phyloP scores from a whole-genome alignment of 30 jellyfish, hydroid and myxozoan species.

The Chrysaora quinquecirrha region DNA sequence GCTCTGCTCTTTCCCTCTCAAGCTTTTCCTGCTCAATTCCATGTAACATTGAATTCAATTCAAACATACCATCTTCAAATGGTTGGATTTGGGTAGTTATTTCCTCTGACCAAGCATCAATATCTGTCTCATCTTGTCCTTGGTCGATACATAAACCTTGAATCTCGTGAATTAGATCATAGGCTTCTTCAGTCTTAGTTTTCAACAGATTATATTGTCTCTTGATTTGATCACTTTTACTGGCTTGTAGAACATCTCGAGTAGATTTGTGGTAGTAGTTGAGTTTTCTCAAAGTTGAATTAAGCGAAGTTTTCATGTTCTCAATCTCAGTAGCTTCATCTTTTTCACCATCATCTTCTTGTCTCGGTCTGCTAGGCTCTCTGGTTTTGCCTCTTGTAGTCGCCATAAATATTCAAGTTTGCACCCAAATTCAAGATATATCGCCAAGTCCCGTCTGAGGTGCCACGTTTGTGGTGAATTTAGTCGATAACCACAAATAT shows the following conservation, averaged over 20 bases:
- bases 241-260: neutral
- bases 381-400: constrained; percentile 57
- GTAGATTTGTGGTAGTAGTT: constrained; percentile 43
- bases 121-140: constrained; percentile 21
- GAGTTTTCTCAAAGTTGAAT: constrained; percentile 29
- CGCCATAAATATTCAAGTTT: constrained; percentile 35
- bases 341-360: neutral
- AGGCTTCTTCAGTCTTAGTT: constrained; percentile 32
- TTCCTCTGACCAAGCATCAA: constrained; percentile 43
- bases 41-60: neutral
- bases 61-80: constrained; percentile 19
- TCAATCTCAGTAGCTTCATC: constrained; percentile 7
- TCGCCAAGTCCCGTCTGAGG: constrained; percentile 59
- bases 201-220: constrained; percentile 38
- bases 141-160: constrained; percentile 43
- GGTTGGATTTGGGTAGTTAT: constrained; percentile 8
- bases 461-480: constrained; percentile 68
- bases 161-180: constrained; percentile 43
- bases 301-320: constrained; percentile 9
- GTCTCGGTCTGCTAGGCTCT: constrained; percentile 12
- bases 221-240: neutral
- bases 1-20: constrained; percentile 23
- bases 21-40: constrained; percentile 30
- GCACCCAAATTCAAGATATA: neutral
- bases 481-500: too few relatives aligned